Base-by-base conservation (phyloP, 2,113 vertebrate genomes). In the Riparia riparia region DNA sequence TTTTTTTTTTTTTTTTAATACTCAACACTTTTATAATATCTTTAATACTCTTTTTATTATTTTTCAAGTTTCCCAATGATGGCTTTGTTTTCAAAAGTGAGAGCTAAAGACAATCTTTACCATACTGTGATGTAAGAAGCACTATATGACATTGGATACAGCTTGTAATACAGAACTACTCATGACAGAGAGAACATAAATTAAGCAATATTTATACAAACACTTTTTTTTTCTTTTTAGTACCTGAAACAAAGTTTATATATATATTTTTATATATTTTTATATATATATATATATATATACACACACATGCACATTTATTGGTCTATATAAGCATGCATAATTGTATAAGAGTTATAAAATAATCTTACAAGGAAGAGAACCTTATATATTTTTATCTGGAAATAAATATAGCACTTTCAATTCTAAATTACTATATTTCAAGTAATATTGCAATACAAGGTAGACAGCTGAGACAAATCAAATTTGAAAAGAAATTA, bases 371-470 rank as follows among this genome's bases (percentile, higher is more conserved):
- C 1, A 9, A 32, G 39, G 19, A 17, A 49, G 3, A 66, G 8
- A 80, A 66, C 63, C 2, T 13, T 13, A 39, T 47, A 12, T 49
- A 25, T 21, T 57, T 86, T 81, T 57, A 34, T 66, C 26, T 45
- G 11, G 21, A 80, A 87, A 77, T 41, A 86, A 80, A 86, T 34
- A 64, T 5, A 71, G 1, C 14, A 49, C 34, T 60, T 78, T 41
- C 22, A 45, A 15, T 56, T 86, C 19, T 70, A 86, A 94, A 88
- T 86, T 45, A 60, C 21, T 69, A 10, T 16, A 53, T 31, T 82
- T 91, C 39, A 94, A 92, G 25, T 88, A 88, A 81, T 71, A 93
- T 60, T 74, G 31, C 7, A 57, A 15, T 54, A 39, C 21, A 51
- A 74, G 21, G 18, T 39, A 31, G 60, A 83, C 9, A 86, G 32